phyloP scores from a whole-genome alignment of 2,797 vertebrate species.

The Remorina albescens region DNA sequence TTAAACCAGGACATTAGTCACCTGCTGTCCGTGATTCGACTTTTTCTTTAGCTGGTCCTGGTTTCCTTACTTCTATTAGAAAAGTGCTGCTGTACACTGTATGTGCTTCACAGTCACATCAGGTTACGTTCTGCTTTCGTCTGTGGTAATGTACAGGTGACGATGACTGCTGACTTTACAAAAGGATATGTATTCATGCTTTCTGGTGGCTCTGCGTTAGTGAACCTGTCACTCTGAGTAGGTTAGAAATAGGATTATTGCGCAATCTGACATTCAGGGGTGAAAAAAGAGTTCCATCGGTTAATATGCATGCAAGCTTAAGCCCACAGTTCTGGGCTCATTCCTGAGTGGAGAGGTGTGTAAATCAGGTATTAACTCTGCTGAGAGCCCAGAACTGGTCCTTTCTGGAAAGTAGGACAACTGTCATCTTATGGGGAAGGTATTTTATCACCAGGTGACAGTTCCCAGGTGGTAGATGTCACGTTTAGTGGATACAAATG shows the following conservation, averaged over 20 bases:
- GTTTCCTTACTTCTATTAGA: slow-evolving; percentile 9
- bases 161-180: slow-evolving; percentile 65
- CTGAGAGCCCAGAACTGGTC: slow-evolving; percentile 50
- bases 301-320: slow-evolving; percentile 74
- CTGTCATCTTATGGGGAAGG: slow-evolving; percentile 53
- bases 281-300: slow-evolving; percentile 67
- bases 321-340: slow-evolving; percentile 51
- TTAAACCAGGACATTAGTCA: slow-evolving; percentile 1
- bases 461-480: slow-evolving; percentile 65
- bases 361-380: slow-evolving; percentile 63
- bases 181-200: slow-evolving; percentile 53
- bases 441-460: slow-evolving; percentile 74
- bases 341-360: slow-evolving; percentile 57
- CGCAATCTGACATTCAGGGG: slow-evolving; percentile 53
- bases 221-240: slow-evolving; percentile 60
- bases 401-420: slow-evolving; percentile 72
- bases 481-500: slow-evolving; percentile 60
- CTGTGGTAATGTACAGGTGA: slow-evolving; percentile 47
- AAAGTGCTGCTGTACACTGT: slow-evolving; percentile 15
- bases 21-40: not conserved
- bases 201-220: slow-evolving; percentile 42
- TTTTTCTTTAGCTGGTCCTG: slow-evolving; percentile 1
- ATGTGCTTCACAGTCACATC: slow-evolving; percentile 31
- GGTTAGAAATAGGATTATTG: slow-evolving; percentile 73
- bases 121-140: slow-evolving; percentile 33